These are phyloP conservation scores for Polydrusus pterygomalis DNA, from an alignment of 2,888 invertebrate genomes.

Conservation along the genomic window DNA sequence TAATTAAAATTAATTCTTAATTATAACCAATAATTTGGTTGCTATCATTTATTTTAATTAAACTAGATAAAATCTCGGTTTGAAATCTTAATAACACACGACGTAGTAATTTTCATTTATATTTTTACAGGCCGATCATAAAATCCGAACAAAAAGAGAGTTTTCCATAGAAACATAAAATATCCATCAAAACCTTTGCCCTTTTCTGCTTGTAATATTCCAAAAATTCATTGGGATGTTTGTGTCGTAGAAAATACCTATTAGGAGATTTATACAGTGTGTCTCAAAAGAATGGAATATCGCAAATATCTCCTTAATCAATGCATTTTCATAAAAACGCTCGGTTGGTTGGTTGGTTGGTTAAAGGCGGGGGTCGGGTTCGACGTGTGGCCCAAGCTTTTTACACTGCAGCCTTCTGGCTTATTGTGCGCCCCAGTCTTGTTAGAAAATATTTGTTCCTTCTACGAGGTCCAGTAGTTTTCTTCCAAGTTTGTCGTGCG, in stretches of 20 bases:
- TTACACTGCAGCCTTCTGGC: too few relatives aligned
- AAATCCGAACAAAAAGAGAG: slow-evolving; percentile 9
- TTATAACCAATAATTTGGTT: slow-evolving; percentile 7
- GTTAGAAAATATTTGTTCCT: too few relatives aligned
- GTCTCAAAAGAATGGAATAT: too few relatives aligned
- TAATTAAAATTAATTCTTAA: slow-evolving; percentile 2
- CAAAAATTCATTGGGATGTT: slow-evolving; percentile 28
- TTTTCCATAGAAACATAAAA: slow-evolving; percentile 30
- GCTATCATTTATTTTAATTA: slow-evolving; percentile 23
- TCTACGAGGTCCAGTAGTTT: too few relatives aligned
- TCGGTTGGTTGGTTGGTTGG: too few relatives aligned
- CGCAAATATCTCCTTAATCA: too few relatives aligned
- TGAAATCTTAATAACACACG: slow-evolving; percentile 16
- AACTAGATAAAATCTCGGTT: slow-evolving; percentile 17
- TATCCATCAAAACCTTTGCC: slow-evolving; percentile 31
- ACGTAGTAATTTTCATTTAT: slow-evolving; percentile 6
- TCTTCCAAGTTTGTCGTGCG: too few relatives aligned
- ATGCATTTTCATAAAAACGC: too few relatives aligned
- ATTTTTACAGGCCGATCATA: slow-evolving; percentile 16
- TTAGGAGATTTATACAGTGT: slow-evolving; percentile 11
- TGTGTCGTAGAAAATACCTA: slow-evolving; percentile 5
- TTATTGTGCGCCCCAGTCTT: too few relatives aligned
- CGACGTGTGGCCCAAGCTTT: too few relatives aligned
- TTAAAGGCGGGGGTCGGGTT: too few relatives aligned
- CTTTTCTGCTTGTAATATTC: slow-evolving; percentile 20